Evolutionary conservation across 2,113 vertebrate species (phyloP).

Genomic region (Caranx ignobilis): DNA sequence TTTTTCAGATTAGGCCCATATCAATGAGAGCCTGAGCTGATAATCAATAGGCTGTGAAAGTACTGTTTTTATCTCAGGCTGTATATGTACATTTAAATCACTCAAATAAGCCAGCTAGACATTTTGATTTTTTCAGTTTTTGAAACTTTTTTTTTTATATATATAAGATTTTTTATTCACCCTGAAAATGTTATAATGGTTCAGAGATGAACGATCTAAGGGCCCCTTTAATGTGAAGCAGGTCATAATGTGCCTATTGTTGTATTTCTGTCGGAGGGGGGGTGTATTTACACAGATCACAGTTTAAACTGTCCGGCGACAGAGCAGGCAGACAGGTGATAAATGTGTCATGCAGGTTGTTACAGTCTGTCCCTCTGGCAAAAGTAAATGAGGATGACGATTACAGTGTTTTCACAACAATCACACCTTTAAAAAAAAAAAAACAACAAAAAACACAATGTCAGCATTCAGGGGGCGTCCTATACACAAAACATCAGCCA

Average conservation of each 20-base stretch:
- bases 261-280: neutral
- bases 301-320: neutral
- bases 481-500: constrained; percentile 1
- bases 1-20: too few relatives aligned
- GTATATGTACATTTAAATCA: too few relatives aligned
- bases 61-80: too few relatives aligned
- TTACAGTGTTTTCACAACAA: constrained; percentile 80
- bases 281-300: neutral
- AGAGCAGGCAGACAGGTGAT: constrained; percentile 25
- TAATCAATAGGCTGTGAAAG: too few relatives aligned
- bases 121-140: too few relatives aligned
- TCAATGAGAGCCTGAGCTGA: too few relatives aligned
- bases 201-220: neutral
- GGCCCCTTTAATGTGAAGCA: neutral
- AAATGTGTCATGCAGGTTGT: constrained; percentile 46
- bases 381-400: constrained; percentile 35
- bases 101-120: too few relatives aligned
- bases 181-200: too few relatives aligned
- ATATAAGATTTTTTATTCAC: too few relatives aligned
- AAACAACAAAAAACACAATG: constrained; percentile 38
- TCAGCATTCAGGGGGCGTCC: constrained; percentile 59
- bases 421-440: constrained; percentile 20
- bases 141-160: too few relatives aligned
- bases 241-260: neutral
- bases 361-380: constrained; percentile 41